Evolutionary conservation across 2,888 invertebrate genomes (phyloP), one percentile per base, ranked within the genome.

Genomic region (Rotaria magnacalcarata): DNA sequence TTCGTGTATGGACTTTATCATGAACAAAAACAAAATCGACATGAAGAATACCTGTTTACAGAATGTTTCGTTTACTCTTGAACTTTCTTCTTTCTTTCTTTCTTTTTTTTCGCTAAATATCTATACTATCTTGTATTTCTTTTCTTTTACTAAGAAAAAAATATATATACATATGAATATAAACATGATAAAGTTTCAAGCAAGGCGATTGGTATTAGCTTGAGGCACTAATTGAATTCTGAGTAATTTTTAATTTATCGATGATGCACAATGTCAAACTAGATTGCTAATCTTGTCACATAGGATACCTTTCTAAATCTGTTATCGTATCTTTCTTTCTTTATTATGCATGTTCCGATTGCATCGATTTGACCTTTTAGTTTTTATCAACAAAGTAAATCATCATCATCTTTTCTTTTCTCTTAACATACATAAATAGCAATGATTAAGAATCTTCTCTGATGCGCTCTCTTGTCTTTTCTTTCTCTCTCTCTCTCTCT

Each of bases 81-180:
- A 54, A 21, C 19, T 67, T 34, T 67, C 50, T 34, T 34, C 34
- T 34, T 34, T 8, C 58, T 60, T 60, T 60, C 27, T 24, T 60
- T n/a, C n/a, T n/a, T 34, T 27, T 34, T 67, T 67, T 67, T 67
- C 34, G 67, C 27, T 67, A 27, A 14, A 27, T 67, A 67, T 67
- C 67, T 67, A 34, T 67, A 34, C 67, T 67, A 67, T 67, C 67
- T 16, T 54, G 54, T 54, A 54, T 54, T 54, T 54, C 54, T 67
- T 34, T 27, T 67, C 67, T 67, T 67, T 67, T 67, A 67, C 67
- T 67, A 27, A 67, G 67, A 67, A 27, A 67, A 34, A 58, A 16
- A 67, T 21, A 67, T 34, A 54, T 4, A 54, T 54, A 54, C 21
- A 54, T 54, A 54, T 54, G 7, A 4, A 67, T 67, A 67, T 67